Evolutionary conservation across 53 echinoderm and acorn worm species (phyloP), one percentile per base, ranked within the genome.

Genomic region (Luidia sarsii): DNA sequence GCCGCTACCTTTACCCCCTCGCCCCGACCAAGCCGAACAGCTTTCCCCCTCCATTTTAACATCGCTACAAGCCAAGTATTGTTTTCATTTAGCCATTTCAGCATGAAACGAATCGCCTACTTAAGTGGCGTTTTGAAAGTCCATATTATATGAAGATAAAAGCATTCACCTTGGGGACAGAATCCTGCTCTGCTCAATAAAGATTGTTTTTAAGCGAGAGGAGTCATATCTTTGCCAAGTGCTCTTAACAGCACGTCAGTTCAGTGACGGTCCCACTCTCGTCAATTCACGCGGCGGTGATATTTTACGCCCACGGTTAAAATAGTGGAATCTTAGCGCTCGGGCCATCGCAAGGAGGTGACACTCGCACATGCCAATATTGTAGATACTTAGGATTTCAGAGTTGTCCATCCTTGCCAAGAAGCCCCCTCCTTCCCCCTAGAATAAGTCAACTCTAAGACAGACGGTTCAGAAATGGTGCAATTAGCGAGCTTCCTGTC

Each of bases 401-500:
- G 59, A 77, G 61, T 77, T 77, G 77, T 59, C 77, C 61, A 30
- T 77, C 61, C 60, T 60, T 18, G 32, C 38, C 30, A 41, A 21
- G 46, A 77, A 29, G 32, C 33, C n/a, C 41, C 77, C 77, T 55
- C 77, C 61, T 20, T 13, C 32, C 70, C 51, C 11, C 7, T n/a
- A 13, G 67, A 67, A 67, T 55, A 77, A 77, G 77, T 77, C 77
- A 77, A 56, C 23, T 59, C 20, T 21, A 59, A 77, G 77, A 77
- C 77, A 60, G 77, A 77, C 77, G 77, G 77, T 77, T 77, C 60
- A 77, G 77, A 77, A 77, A 77, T 77, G 77, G 77, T 77, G 77
- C 77, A 77, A 77, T 77, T 77, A 77, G 77, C 48, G 8, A 57
- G 77, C 77, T 77, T 77, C 77, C 77, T 77, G 77, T 61, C 77